Base-by-base conservation (phyloP, 2,888 invertebrate species). In the Linyphia triangularis region DNA sequence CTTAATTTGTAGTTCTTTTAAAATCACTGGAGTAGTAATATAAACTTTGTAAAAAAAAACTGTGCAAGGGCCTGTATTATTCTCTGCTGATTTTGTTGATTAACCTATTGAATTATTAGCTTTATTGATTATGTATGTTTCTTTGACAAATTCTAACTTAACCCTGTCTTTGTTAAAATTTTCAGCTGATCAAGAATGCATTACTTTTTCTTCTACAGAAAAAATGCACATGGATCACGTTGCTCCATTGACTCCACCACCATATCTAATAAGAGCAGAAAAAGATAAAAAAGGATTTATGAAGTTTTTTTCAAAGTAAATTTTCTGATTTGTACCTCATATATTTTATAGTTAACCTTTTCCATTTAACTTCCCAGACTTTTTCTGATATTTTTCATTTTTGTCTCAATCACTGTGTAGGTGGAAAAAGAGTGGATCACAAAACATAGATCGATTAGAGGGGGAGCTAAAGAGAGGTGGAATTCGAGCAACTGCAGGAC, bases 401-500 rank as follows among this genome's bases (percentile, higher is more conserved):
- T 70, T 22, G 13, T 65, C n/a, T 28, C 5, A 65, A 30, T 9
- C 28, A 26, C 10, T 67, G 19, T 77, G 33, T 69, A 90, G 88
- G 37, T 90, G 79, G 33, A 83, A 72, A 61, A 59, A 72, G 69
- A 89, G 51, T 51, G 82, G 82, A 40, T 86, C 89, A 4, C 89
- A 89, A 61, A 88, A 70, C 57, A 79, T 88, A 22, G 89, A 89
- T 73, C 63, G 90, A n/a, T 26, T 94, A 16, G 91, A 91, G 6
- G 95, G 94, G 0, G 95, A 95, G 91, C 96, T 96, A 91, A 94
- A 94, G 89, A 94, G 96, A 70, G 93, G 94, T 30, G 96, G 95
- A 7, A 94, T 96, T 22, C 93, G 96, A 90, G 95, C 96, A 16
- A 96, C 96, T 24, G 95, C 96, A 85, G 95, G 95, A 37, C 95